These are phyloP conservation scores for Pteruthius melanotis DNA, from an alignment of 2,113 vertebrate species.

Conservation along the genomic window DNA sequence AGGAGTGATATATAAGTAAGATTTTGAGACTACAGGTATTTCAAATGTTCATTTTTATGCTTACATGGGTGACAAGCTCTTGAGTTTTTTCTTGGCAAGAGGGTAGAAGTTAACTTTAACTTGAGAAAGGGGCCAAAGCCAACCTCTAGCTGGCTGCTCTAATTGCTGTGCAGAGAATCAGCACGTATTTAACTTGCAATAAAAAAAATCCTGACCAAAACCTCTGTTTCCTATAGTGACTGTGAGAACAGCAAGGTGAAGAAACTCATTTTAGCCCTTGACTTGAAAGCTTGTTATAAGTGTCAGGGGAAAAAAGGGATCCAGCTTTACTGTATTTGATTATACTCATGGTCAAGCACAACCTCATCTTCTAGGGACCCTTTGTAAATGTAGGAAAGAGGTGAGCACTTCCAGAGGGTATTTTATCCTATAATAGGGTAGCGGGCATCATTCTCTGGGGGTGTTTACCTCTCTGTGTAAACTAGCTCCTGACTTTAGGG, in stretches of 20 bases:
- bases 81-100: not conserved
- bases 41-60: not conserved
- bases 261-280: not conserved
- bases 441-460: not conserved
- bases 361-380: not conserved
- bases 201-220: not conserved
- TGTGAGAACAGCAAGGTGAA: not conserved
- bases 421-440: not conserved
- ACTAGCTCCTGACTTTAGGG: not conserved
- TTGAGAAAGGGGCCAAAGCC: not conserved
- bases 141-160: not conserved
- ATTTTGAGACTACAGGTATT: not conserved
- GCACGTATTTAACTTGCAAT: not conserved
- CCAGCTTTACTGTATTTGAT: not conserved
- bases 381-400: not conserved
- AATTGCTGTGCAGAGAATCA: not conserved
- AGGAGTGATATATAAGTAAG: not conserved
- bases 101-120: not conserved
- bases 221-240: not conserved
- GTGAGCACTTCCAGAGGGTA: not conserved
- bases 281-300: not conserved
- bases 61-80: not conserved
- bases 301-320: not conserved
- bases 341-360: not conserved
- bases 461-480: rapidly evolving